A percentile compares a stretch with the other conserved stretches of the same genome.
These are phyloP conservation scores for Scaptomyza flava DNA, from an alignment of 2,888 invertebrate species.

Conservation along the genomic window DNA sequence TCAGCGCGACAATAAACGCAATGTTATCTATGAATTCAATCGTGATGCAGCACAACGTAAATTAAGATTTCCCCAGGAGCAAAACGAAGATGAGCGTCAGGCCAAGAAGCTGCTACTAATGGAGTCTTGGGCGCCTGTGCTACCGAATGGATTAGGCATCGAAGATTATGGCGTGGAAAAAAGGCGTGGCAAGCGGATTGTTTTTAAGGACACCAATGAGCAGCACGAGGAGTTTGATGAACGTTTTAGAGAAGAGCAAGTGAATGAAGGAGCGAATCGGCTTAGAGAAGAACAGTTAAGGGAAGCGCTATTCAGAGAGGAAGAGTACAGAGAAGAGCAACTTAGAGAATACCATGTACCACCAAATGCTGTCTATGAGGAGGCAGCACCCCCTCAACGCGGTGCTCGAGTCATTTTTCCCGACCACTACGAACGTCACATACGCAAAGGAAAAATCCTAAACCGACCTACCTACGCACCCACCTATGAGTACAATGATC, in stretches of 20 bases:
- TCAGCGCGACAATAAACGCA: slow-evolving; percentile 23
- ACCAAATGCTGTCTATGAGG: slow-evolving; percentile 55
- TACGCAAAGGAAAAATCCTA: slow-evolving; percentile 81
- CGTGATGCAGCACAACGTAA: slow-evolving; percentile 68
- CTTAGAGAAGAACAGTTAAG: slow-evolving; percentile 27
- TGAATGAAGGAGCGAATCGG: slow-evolving; percentile 19
- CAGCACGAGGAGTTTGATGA: slow-evolving; percentile 47
- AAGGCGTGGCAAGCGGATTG: slow-evolving; percentile 62
- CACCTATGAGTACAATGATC: slow-evolving; percentile 55
- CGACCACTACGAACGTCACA: slow-evolving; percentile 82
- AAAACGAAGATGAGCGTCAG: slow-evolving; percentile 28
- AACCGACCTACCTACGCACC: slow-evolving; percentile 75
- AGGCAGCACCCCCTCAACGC: slow-evolving; percentile 71
- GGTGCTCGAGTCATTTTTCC: slow-evolving; percentile 85
- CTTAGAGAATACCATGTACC: slow-evolving; percentile 34
- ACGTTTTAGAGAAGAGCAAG: slow-evolving; percentile 18
- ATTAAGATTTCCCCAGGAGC: slow-evolving; percentile 73
- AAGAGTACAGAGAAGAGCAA: slow-evolving; percentile 17
- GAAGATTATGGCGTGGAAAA: slow-evolving; percentile 47
- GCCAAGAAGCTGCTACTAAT: slow-evolving; percentile 43
- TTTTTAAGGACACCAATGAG: slow-evolving; percentile 66
- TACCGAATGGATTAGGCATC: slow-evolving; percentile 57
- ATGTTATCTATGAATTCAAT: slow-evolving; percentile 72
- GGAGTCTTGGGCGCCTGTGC: slow-evolving; percentile 58
- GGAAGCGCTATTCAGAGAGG: slow-evolving; percentile 23